Evolutionary conservation across 2,797 vertebrate species (phyloP).

Genomic region (Rachycentron canadum): DNA sequence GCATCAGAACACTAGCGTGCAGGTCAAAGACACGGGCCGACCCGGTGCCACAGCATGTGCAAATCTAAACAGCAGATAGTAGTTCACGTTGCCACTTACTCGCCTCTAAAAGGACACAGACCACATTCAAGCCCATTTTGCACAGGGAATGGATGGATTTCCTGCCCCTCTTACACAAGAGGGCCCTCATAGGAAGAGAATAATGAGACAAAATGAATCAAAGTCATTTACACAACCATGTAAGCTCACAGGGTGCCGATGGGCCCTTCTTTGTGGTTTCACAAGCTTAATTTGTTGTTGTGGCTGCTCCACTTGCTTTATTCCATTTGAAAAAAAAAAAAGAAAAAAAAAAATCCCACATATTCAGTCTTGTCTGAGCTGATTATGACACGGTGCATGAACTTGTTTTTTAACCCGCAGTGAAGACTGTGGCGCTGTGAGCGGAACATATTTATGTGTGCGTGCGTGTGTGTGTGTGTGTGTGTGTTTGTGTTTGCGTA

Average conservation of each 20-base stretch:
- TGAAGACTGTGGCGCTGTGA: conserved; percentile 72
- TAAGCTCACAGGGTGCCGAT: conserved; percentile 45
- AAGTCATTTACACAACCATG: conserved; percentile 58
- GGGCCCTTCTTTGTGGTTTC: conserved; percentile 56
- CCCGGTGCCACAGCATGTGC: conserved; percentile 3
- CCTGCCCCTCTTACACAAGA: conserved; percentile 34
- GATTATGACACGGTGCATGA: conserved; percentile 77
- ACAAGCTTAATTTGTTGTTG: conserved; percentile 75
- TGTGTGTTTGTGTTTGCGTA: conserved; percentile 5
- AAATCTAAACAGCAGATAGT: conserved; percentile 21
- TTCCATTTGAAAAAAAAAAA: conserved; percentile 59
- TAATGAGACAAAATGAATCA: conserved; percentile 67
- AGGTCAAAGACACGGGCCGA: conserved; percentile 31
- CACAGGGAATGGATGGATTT: conserved; percentile 9
- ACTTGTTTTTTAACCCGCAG: conserved; percentile 81
- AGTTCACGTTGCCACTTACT: conserved; percentile 4
- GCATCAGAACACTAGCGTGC: not conserved
- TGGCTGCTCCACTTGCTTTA: conserved; percentile 60
- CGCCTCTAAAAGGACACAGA: conserved; percentile 5
- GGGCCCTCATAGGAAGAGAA: conserved; percentile 46
- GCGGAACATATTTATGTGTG: conserved; percentile 43
- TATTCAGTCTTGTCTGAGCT: conserved; percentile 74
- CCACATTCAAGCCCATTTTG: not conserved
- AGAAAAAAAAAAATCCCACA: conserved; percentile 46
- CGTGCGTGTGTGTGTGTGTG: not conserved